A percentile compares a stretch with the other conserved stretches of the same genome.
Conservation (phyloP, 2,888 invertebrate species). For the Conus canariensis region DNA sequence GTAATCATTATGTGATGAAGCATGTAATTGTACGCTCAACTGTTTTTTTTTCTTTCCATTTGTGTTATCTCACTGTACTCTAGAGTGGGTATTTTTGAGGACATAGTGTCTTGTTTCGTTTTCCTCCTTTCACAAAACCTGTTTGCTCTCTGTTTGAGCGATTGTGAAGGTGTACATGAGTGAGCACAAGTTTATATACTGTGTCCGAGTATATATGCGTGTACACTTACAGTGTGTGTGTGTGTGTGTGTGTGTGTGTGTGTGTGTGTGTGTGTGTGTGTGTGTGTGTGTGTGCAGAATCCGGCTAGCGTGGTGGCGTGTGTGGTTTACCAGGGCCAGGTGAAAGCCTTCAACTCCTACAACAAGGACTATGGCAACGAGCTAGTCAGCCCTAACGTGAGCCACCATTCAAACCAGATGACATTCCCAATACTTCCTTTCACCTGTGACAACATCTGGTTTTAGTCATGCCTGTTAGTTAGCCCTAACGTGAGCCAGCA, state of each 20-base stretch:
- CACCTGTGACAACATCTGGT: neutral
- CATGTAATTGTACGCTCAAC: no score
- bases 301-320: slow-evolving; percentile 35
- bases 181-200: neutral
- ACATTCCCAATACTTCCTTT: neutral
- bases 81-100: no score
- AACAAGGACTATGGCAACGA: slow-evolving; percentile 16
- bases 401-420: neutral
- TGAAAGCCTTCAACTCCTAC: slow-evolving; percentile 32
- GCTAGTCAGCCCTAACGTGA: slow-evolving; percentile 26
- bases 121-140: no score
- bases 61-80: no score
- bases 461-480: neutral
- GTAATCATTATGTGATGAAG: no score
- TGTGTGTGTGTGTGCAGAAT: slow-evolving; percentile 31
- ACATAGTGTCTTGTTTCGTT: no score
- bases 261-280: slow-evolving; percentile 27
- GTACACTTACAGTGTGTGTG: neutral
- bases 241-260: slow-evolving; percentile 21
- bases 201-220: neutral
- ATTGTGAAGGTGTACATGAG: neutral
- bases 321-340: neutral
- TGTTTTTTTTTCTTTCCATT: no score
- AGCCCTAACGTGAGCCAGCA: slow-evolving; percentile 5
- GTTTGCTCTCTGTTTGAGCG: neutral